Evolutionary conservation across 2,888 invertebrate genomes (phyloP), one percentile per base, ranked within the genome.

Genomic region (Eilema griseolum): DNA sequence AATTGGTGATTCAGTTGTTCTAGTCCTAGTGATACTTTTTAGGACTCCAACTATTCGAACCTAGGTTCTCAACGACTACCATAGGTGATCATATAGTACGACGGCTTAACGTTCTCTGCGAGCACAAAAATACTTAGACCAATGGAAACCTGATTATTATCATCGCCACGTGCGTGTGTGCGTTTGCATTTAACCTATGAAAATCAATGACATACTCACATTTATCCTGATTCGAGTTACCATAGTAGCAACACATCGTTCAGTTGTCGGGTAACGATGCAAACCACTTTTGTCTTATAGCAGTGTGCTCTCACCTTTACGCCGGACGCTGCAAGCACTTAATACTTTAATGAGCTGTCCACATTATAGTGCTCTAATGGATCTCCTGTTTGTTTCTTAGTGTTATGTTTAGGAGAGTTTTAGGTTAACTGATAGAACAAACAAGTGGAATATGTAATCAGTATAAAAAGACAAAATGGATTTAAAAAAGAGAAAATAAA

Each of bases 241-340:
- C 56, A 37, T 72, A 70, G 76, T 76, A 77, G 23, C 12, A n/a
- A 20, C 24, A 57, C 61, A 61, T 65, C 60, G 59, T 76, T 78
- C 80, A 76, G 68, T 69, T 77, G 71, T 80, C 46, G 66, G 67
- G 72, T 82, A 84, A 86, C 76, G 79, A 78, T 71, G 65, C 61
- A 72, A 79, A 76, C 74, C 76, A 84, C 85, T 86, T 76, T 62
- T 74, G 72, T 69, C 57, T 81, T 80, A 81, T 74, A 75, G 59
- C 75, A 69, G 67, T 67, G 69, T 66, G 68, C 80, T 83, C 74
- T 77, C 73, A 81, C 78, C 77, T 79, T 81, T 75, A 78, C 52
- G 20, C 20, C 23, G 52, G 69, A 69, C 52, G 67, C 41, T 73
- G 73, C 73, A 74, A 59, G 71, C 73, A 78, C 82, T 81, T 79